phyloP scores from a whole-genome alignment of 2,797 vertebrate species.

The Zenarchopterus dispar region DNA sequence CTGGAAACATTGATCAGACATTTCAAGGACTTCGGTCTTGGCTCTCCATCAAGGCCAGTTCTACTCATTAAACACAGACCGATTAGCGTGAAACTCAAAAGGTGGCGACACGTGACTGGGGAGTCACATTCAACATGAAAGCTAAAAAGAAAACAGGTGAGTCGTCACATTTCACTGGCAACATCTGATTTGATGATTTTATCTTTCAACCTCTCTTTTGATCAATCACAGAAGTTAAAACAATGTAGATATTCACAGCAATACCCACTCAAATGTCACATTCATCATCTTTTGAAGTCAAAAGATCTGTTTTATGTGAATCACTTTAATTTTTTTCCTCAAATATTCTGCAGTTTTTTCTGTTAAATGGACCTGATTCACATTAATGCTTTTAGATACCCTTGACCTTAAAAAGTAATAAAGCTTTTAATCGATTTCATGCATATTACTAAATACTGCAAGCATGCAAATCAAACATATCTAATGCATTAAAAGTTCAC shows the following conservation, averaged over 20 bases:
- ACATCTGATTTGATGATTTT: no score
- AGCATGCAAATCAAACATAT: constrained; percentile 57
- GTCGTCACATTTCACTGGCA: no score
- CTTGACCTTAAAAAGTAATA: constrained; percentile 65
- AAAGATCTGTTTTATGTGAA: background rate
- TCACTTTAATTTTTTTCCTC: constrained; percentile 32
- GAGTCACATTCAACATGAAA: constrained; percentile 21
- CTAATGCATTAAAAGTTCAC: constrained; percentile 56
- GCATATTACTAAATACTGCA: constrained; percentile 23
- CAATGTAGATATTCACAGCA: background rate
- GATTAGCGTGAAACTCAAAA: constrained; percentile 54
- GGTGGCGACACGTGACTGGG: constrained; percentile 14
- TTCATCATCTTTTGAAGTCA: background rate
- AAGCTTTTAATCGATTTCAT: constrained; percentile 36
- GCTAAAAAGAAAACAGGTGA: constrained; percentile 13
- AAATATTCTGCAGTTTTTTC: constrained; percentile 11
- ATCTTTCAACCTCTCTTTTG: background rate
- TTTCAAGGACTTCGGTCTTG: constrained; percentile 49
- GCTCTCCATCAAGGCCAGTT: constrained; percentile 48
- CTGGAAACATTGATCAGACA: constrained; percentile 51
- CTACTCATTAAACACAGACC: constrained; percentile 46
- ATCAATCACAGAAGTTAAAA: constrained; percentile 16
- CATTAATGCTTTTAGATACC: constrained; percentile 27
- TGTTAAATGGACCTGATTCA: constrained; percentile 21
- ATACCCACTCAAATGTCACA: background rate